phyloP scores from a whole-genome alignment of 1,140 invertebrate genomes.

The Eurosta solidaginis region DNA sequence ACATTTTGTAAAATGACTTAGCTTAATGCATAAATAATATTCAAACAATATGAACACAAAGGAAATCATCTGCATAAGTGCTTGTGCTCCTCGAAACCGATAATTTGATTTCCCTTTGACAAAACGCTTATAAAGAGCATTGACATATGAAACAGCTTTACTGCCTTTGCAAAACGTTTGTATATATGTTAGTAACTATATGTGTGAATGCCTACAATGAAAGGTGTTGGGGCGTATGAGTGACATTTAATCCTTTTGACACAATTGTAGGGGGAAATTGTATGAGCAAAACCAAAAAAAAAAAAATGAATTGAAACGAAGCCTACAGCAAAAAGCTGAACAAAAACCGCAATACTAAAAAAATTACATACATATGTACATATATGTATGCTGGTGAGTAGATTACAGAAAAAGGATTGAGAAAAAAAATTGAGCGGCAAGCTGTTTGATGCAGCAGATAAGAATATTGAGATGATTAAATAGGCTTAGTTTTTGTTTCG shows the following conservation, averaged over 20 bases:
- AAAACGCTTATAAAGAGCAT: neutral
- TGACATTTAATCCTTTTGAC: slow-evolving; percentile 26
- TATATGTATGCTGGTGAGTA: neutral
- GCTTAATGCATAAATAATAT: no score
- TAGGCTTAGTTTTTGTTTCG: neutral
- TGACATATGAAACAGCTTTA: neutral
- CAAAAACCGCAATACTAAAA: neutral
- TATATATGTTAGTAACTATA: no score
- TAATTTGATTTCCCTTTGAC: slow-evolving; percentile 9
- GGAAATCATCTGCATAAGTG: no score
- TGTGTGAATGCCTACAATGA: neutral
- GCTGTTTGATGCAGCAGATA: neutral
- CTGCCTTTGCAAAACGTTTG: neutral
- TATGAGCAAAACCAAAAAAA: neutral
- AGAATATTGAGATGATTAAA: neutral
- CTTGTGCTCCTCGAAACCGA: neutral
- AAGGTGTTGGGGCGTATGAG: slow-evolving; percentile 1
- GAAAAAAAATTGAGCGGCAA: neutral
- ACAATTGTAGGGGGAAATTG: neutral
- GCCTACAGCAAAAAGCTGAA: neutral
- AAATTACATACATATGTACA: neutral
- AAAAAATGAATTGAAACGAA: neutral
- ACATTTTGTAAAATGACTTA: no score
- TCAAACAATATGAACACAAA: no score
- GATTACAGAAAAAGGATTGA: neutral